Evolutionary conservation across 2,797 vertebrate genomes (phyloP).

Genomic region (Falco peregrinus): DNA sequence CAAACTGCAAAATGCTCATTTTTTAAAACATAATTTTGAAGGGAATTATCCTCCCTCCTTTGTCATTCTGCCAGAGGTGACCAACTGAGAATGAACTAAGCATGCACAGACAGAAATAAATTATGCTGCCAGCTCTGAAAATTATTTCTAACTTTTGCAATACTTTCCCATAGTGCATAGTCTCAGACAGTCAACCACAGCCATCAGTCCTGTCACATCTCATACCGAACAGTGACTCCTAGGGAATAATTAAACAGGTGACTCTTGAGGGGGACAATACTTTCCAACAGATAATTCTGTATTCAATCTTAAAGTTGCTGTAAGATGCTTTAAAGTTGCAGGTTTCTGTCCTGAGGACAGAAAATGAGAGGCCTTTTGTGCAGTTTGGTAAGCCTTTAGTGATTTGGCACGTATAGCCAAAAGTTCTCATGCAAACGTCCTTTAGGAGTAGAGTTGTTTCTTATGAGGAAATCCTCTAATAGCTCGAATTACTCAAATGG

Average conservation of each 20-base stretch:
- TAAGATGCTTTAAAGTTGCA: background rate
- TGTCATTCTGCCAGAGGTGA: background rate
- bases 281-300: background rate
- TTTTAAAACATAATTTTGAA: background rate
- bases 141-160: background rate
- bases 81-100: background rate
- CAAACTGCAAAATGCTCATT: background rate
- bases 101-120: background rate
- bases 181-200: background rate
- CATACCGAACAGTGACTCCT: background rate
- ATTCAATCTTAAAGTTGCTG: background rate
- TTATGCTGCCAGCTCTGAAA: background rate
- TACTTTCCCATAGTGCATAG: background rate
- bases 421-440: background rate
- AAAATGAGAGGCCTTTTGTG: background rate
- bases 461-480: background rate
- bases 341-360: background rate
- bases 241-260: background rate
- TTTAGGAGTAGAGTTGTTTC: background rate
- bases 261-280: background rate
- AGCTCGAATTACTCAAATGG: background rate
- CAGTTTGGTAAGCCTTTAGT: background rate
- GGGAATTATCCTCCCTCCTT: background rate
- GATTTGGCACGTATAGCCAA: background rate
- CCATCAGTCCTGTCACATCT: background rate